Evolutionary conservation across 2,888 invertebrate species (phyloP).

Genomic region (Scelioninae gen. 1): DNA sequence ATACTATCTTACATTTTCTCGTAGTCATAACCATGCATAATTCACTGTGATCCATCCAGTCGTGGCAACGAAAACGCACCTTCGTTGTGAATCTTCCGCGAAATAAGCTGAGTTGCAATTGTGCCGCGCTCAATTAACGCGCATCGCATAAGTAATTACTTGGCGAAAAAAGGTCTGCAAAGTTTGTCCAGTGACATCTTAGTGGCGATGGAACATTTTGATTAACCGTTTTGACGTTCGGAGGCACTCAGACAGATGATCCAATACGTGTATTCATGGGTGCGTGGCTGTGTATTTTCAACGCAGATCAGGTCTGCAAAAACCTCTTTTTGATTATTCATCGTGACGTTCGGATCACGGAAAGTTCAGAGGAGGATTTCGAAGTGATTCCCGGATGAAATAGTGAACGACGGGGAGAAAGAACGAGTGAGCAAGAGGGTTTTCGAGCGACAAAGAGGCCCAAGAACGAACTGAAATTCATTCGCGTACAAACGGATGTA

Average conservation of each 20-base stretch:
- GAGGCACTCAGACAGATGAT: too few species aligned
- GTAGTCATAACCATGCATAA: slow-evolving; percentile 49
- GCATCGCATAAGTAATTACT: slow-evolving; percentile 31
- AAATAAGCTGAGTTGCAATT: slow-evolving; percentile 15
- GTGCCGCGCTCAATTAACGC: slow-evolving; percentile 45
- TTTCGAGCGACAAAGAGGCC: slow-evolving; percentile 44
- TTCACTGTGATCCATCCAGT: slow-evolving; percentile 32
- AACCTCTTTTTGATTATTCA: slow-evolving; percentile 80
- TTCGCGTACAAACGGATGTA: slow-evolving; percentile 83
- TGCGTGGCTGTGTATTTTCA: slow-evolving; percentile 61
- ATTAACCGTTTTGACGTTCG: slow-evolving; percentile 64
- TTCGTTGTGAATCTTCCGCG: background rate
- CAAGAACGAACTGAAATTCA: slow-evolving; percentile 81
- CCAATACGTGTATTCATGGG: slow-evolving; percentile 41
- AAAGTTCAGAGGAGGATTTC: slow-evolving; percentile 76
- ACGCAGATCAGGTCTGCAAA: slow-evolving; percentile 49
- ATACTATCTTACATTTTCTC: slow-evolving; percentile 50
- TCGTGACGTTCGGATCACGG: slow-evolving; percentile 75
- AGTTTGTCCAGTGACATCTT: slow-evolving; percentile 47
- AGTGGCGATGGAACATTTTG: slow-evolving; percentile 56
- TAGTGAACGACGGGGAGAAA: slow-evolving; percentile 60
- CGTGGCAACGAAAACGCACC: slow-evolving; percentile 5
- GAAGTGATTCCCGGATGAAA: slow-evolving; percentile 76
- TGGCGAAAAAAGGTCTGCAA: background rate
- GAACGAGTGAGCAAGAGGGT: slow-evolving; percentile 61